Evolutionary conservation across 1,140 invertebrate species (phyloP).

Genomic region (Drosophila yakuba): DNA sequence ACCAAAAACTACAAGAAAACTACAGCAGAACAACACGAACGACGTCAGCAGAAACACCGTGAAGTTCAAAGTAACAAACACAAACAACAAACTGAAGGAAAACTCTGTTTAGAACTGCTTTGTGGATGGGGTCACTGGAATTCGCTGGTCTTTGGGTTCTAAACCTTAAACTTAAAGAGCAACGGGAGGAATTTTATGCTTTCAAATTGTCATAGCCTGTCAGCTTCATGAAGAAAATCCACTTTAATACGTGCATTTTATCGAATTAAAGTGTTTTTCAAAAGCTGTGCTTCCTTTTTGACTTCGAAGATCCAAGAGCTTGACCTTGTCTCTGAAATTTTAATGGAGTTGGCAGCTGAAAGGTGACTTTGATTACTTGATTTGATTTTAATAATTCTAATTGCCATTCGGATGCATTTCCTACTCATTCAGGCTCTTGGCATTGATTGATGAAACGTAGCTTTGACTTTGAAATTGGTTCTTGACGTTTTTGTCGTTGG

Average conservation of each 20-base stretch:
- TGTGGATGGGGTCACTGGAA: constrained; percentile 36
- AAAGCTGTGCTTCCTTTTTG: neutral
- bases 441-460: constrained; percentile 67
- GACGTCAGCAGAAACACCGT: constrained; percentile 8
- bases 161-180: neutral
- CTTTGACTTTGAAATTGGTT: constrained; percentile 24
- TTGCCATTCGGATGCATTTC: constrained; percentile 42
- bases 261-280: neutral
- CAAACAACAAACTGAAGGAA: constrained; percentile 17
- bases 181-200: too few relatives aligned
- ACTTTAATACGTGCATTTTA: too few relatives aligned
- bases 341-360: constrained; percentile 2
- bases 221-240: too few relatives aligned
- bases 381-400: constrained; percentile 66
- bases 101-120: constrained; percentile 3
- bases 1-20: constrained; percentile 15
- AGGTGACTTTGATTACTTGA: constrained; percentile 11
- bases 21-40: constrained; percentile 21
- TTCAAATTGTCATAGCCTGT: too few relatives aligned
- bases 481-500: constrained; percentile 6
- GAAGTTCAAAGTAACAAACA: constrained; percentile 56
- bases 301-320: neutral
- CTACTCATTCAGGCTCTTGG: constrained; percentile 18
- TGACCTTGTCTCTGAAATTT: constrained; percentile 1
- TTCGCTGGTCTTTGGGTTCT: constrained; percentile 25